These are phyloP conservation scores for Andrena hattorfiana DNA, from an alignment of 2,888 invertebrate genomes.

Conservation along the genomic window DNA sequence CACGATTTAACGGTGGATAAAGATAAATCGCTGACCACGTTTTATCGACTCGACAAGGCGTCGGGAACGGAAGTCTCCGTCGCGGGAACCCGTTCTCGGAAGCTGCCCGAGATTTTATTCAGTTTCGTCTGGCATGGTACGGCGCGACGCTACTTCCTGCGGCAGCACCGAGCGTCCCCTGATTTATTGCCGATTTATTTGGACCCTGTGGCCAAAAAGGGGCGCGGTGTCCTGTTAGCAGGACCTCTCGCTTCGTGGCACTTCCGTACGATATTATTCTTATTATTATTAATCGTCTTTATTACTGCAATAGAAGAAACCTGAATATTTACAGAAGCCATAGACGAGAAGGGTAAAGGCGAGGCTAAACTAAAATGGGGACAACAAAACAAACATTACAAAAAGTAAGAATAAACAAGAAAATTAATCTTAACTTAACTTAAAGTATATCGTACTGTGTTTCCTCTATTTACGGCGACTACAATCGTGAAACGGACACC, in stretches of 20 bases:
- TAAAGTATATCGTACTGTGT: no score
- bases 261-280: neutral
- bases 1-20: conserved; percentile 40
- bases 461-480: no score
- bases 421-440: no score
- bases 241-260: neutral
- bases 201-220: conserved; percentile 25
- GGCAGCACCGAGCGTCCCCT: conserved; percentile 2
- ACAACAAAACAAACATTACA: no score
- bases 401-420: no score
- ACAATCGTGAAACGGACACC: no score
- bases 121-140: conserved; percentile 49
- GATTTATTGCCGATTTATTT: conserved; percentile 60
- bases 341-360: no score
- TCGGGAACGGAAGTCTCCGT: conserved; percentile 44
- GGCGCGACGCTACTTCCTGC: conserved; percentile 51
- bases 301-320: no score
- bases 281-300: no score
- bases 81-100: conserved; percentile 19
- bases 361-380: no score
- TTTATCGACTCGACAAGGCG: conserved; percentile 53
- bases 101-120: conserved; percentile 44
- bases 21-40: conserved; percentile 55
- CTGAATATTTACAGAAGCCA: no score
- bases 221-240: conserved; percentile 27